Evolutionary conservation across 2,797 vertebrate species (phyloP).

Genomic region (Gila robusta): DNA sequence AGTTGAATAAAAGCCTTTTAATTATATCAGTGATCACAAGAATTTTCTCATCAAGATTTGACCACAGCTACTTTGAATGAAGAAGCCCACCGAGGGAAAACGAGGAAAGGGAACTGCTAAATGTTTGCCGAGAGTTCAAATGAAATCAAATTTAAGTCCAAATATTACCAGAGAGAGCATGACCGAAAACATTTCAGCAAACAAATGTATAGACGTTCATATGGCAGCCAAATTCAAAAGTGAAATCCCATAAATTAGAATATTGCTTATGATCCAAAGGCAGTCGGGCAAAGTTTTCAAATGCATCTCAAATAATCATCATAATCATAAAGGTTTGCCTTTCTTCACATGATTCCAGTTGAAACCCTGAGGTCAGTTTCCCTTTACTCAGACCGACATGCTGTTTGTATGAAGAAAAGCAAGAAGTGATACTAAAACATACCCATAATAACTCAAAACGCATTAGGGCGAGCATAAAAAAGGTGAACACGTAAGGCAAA

Average conservation of each 20-base stretch:
- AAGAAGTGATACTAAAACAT: conserved; percentile 59
- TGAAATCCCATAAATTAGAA: conserved; percentile 19
- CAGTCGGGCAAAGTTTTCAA: background rate
- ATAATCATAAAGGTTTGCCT: background rate
- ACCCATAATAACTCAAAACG: conserved; percentile 68
- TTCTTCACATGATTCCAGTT: conserved; percentile 24
- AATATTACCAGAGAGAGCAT: background rate
- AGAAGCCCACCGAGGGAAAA: background rate
- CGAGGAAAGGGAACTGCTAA: background rate
- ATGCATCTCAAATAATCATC: background rate
- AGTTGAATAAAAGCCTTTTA: conserved; percentile 58
- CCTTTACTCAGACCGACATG: conserved; percentile 64
- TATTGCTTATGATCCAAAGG: conserved; percentile 42
- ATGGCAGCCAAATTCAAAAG: background rate
- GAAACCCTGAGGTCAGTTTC: conserved; percentile 58
- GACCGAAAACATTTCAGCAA: background rate
- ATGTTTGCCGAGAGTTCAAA: background rate
- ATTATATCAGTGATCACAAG: conserved; percentile 17
- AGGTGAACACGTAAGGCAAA: conserved; percentile 75
- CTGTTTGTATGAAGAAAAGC: conserved; percentile 63
- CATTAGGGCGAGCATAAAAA: conserved; percentile 69
- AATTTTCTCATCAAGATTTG: background rate
- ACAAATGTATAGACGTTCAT: background rate
- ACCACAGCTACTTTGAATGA: conserved; percentile 22
- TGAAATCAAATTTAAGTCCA: background rate